Percentiles rank a stretch among this genome's conserved stretches.
Evolutionary conservation across 2,797 vertebrate species (phyloP).

Genomic region (Anguilla obscura): DNA sequence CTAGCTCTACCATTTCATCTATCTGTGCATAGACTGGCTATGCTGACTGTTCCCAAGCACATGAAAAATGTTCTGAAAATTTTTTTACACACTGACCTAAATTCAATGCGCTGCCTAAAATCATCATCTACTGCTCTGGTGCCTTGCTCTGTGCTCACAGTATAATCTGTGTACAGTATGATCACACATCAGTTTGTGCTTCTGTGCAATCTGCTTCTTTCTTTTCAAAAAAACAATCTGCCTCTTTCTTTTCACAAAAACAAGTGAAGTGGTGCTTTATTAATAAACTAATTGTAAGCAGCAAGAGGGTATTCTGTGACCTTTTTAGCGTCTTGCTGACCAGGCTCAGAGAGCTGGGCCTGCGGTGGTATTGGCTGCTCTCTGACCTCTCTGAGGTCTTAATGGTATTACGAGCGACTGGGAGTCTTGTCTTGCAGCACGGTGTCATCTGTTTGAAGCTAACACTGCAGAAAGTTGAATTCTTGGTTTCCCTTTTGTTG

Average conservation of each 20-base stretch:
- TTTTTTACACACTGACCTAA: neutral
- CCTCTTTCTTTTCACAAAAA: neutral
- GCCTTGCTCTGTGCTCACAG: neutral
- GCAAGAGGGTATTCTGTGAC: neutral
- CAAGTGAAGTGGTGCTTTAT: neutral
- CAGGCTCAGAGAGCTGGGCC: neutral
- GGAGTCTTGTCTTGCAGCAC: neutral
- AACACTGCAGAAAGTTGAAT: slow-evolving; percentile 9
- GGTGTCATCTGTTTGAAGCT: slow-evolving; percentile 15
- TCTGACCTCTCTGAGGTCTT: slow-evolving; percentile 18
- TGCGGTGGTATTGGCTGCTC: neutral
- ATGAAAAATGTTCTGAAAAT: neutral
- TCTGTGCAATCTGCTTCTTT: neutral
- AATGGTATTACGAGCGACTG: slow-evolving; percentile 20
- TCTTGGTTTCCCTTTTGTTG: neutral
- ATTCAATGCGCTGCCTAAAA: neutral
- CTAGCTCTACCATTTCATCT: neutral
- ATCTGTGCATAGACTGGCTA: neutral
- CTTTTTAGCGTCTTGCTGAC: slow-evolving; percentile 18
- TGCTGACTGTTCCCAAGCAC: neutral
- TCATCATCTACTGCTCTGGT: neutral
- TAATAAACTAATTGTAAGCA: neutral
- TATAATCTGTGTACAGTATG: too few relatives aligned
- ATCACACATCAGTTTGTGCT: neutral
- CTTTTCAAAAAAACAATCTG: neutral